phyloP scores from a whole-genome alignment of 2,113 vertebrate genomes.

The Hemiprocne comata region DNA sequence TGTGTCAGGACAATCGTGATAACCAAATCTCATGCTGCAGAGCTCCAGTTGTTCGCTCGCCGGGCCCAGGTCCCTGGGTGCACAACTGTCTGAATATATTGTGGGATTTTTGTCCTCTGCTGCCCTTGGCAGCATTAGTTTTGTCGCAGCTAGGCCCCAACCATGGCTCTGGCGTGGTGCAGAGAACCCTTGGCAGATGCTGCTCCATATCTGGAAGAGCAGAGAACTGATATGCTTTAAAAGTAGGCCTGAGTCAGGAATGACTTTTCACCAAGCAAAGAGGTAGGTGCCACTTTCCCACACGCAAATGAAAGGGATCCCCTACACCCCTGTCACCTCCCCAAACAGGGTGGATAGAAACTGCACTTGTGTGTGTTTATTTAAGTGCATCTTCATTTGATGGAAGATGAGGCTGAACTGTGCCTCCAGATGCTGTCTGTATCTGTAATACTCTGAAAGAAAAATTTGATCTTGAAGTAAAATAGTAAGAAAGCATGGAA shows the following conservation, averaged over 20 bases:
- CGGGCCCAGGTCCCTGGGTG: neutral
- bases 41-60: neutral
- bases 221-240: neutral
- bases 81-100: too few relatives aligned
- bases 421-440: neutral
- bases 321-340: neutral
- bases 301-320: neutral
- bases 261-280: neutral
- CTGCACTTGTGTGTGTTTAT: neutral
- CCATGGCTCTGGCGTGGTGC: fast-evolving
- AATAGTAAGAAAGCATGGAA: neutral
- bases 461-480: neutral
- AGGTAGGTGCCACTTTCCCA: neutral
- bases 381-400: neutral
- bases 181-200: neutral
- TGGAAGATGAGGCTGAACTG: neutral
- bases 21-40: neutral
- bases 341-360: fast-evolving
- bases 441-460: neutral
- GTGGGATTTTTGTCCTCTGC: neutral
- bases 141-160: neutral
- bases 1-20: neutral
- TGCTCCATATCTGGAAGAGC: neutral
- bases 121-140: neutral
- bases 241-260: neutral